These are phyloP conservation scores for Neotragus moschatus DNA, from an alignment of 2,113 vertebrate genomes.

Conservation along the genomic window DNA sequence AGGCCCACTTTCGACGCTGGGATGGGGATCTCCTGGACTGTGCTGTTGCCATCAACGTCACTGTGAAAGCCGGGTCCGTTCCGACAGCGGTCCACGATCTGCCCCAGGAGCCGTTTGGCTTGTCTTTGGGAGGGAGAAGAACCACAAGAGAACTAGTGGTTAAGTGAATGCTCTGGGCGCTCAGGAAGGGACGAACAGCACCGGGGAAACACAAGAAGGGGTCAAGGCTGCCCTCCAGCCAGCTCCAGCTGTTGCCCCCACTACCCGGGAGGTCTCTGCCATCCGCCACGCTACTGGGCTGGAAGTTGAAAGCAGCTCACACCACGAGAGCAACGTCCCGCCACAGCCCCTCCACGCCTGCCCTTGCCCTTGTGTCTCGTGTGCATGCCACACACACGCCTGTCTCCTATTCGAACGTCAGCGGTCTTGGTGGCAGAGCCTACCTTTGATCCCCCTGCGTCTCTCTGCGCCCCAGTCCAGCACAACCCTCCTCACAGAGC, in stretches of 20 bases:
- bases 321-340: neutral
- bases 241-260: slow-evolving; percentile 53
- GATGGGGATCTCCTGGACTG: slow-evolving; percentile 95
- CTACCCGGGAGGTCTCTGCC: slow-evolving; percentile 37
- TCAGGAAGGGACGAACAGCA: slow-evolving; percentile 15
- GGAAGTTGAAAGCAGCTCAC: slow-evolving; percentile 13
- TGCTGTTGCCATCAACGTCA: slow-evolving; percentile 91
- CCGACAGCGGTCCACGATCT: slow-evolving; percentile 98
- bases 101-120: slow-evolving; percentile 94
- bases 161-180: slow-evolving; percentile 21
- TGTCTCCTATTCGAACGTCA: neutral
- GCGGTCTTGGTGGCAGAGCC: neutral
- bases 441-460: neutral
- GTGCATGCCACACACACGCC: neutral
- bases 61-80: slow-evolving; percentile 95
- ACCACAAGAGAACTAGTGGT: slow-evolving; percentile 71
- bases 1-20: slow-evolving; percentile 98
- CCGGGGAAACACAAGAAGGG: neutral
- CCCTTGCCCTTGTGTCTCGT: neutral
- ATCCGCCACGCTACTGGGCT: neutral
- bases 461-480: neutral
- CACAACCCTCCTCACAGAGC: neutral
- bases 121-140: slow-evolving; percentile 85
- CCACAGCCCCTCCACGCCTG: neutral
- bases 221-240: slow-evolving; percentile 40